A percentile compares a stretch with the other conserved stretches of the same genome.
These are phyloP conservation scores for Drosophila aldrichi DNA, from an alignment of 2,888 invertebrate genomes.

Conservation along the genomic window DNA sequence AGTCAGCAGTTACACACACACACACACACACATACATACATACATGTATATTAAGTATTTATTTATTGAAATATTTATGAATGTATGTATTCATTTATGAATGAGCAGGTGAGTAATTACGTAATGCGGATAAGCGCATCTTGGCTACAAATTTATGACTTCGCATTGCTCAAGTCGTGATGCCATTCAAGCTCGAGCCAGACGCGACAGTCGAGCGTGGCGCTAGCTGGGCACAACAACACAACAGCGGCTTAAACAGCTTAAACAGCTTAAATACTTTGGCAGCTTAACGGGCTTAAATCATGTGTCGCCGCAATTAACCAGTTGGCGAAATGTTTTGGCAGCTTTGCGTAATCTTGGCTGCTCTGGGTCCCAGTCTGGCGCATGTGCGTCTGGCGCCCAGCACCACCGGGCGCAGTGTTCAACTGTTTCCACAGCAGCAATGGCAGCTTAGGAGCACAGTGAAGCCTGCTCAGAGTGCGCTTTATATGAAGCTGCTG, in stretches of 20 bases:
- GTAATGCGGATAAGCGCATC: constrained; percentile 55
- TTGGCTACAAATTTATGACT: constrained; percentile 24
- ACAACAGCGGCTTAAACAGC: constrained; percentile 6
- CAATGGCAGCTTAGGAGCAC: constrained; percentile 43
- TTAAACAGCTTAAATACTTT: constrained; percentile 15
- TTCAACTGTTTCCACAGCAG: constrained; percentile 34
- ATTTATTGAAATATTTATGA: not conserved
- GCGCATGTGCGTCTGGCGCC: constrained; percentile 41
- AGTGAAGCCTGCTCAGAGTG: not conserved
- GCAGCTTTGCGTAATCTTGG: constrained; percentile 18
- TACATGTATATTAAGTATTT: not conserved
- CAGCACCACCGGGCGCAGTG: constrained; percentile 35
- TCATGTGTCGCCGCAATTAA: constrained; percentile 21
- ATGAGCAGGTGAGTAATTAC: constrained; percentile 51
- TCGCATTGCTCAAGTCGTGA: constrained; percentile 31
- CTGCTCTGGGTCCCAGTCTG: constrained; percentile 2
- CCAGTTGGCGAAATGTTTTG: constrained; percentile 22
- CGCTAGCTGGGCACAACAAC: constrained; percentile 32
- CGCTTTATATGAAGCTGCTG: constrained; percentile 5
- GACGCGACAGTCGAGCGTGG: constrained; percentile 36
- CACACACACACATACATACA: no score
- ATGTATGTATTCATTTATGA: constrained; percentile 41
- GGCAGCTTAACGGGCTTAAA: constrained; percentile 19
- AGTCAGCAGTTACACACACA: constrained; percentile 1
- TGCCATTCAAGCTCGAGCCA: not conserved